Conservation (phyloP, 2,113 vertebrate genomes). For the Etheostoma spectabile region DNA sequence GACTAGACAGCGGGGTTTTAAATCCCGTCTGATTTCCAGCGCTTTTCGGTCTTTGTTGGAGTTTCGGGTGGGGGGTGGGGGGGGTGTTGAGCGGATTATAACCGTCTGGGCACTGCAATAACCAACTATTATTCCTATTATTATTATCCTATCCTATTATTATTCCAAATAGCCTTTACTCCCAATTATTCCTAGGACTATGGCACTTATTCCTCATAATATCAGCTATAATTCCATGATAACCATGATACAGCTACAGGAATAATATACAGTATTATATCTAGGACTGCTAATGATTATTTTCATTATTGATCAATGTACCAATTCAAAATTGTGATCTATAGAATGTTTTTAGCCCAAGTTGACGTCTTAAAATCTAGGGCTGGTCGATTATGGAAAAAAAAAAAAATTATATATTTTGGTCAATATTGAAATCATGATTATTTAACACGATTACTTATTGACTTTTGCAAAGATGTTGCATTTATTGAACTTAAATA, state of each 20-base stretch:
- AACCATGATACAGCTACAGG: not conserved
- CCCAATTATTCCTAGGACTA: too few relatives aligned
- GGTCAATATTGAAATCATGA: too few relatives aligned
- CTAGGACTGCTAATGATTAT: not conserved
- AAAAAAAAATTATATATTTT: too few relatives aligned
- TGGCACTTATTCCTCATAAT: not conserved
- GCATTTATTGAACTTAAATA: too few relatives aligned
- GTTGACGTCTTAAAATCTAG: too few relatives aligned
- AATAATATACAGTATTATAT: too few relatives aligned
- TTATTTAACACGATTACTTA: too few relatives aligned
- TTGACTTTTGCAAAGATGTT: too few relatives aligned
- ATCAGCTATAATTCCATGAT: too few relatives aligned
- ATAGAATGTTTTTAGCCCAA: too few relatives aligned
- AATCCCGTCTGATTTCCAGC: slow-evolving; percentile 70
- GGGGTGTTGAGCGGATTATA: slow-evolving; percentile 76
- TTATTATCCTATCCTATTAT: too few relatives aligned
- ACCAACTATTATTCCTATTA: slow-evolving; percentile 21
- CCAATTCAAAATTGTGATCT: not conserved
- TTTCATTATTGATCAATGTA: not conserved
- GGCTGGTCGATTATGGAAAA: too few relatives aligned
- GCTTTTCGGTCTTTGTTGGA: slow-evolving; percentile 68
- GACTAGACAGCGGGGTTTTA: slow-evolving; percentile 55
- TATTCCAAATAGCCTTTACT: not conserved
- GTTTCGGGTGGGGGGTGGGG: slow-evolving; percentile 36
- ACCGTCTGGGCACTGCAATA: slow-evolving; percentile 67